Evolutionary conservation across 2,113 vertebrate genomes (phyloP), one percentile per base, ranked within the genome.

Genomic region (Channa maculata): DNA sequence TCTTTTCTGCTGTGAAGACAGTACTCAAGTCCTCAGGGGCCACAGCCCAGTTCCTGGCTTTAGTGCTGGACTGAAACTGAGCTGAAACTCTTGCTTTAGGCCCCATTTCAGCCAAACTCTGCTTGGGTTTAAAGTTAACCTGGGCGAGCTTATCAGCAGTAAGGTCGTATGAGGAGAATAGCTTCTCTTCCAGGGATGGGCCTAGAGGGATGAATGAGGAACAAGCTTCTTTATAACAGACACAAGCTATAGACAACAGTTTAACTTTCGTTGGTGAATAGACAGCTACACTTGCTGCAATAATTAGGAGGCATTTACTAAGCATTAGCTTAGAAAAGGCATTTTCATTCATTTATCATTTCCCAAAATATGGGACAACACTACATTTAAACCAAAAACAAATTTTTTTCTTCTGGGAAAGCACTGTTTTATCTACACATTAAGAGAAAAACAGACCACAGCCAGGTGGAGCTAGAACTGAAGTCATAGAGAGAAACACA

Each of bases 151-250:
- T 96, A 90, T 93, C 90, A 79, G 95, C 92, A 79, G 91, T 95
- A 89, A 96, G 87, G 91, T 96, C 95, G 75, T 94, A 95, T 74
- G 95, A 95, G 68, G 95, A 94, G 91, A 96, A 95, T 65, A 96
- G 92, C 91, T 97, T 98, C 92, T 97, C 94, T 92, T 99, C 96
- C 95, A 97, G 92, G 86, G 95, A 95, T 44, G 92, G 94, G 94
- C 97, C 97, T 99, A 94, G 93, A 94, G 91, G 91, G 51, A 92
- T 94, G 94, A 83, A 94, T 78, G 93, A 95, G 93, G 93, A 84
- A 92, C 75, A 89, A 71, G 62, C 49, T 77, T 84, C 68, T 90
- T 88, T 65, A 64, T 59, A 83, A 64, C 36, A 67, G 9, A 66
- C 10, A 55, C 43, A 12, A 8, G 14, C 41, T 64, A 10, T 6